A percentile compares a stretch with the other conserved stretches of the same genome.
Evolutionary conservation across 53 echinoderm and acorn worm genomes (phyloP).

Genomic region (Patiria pectinifera): DNA sequence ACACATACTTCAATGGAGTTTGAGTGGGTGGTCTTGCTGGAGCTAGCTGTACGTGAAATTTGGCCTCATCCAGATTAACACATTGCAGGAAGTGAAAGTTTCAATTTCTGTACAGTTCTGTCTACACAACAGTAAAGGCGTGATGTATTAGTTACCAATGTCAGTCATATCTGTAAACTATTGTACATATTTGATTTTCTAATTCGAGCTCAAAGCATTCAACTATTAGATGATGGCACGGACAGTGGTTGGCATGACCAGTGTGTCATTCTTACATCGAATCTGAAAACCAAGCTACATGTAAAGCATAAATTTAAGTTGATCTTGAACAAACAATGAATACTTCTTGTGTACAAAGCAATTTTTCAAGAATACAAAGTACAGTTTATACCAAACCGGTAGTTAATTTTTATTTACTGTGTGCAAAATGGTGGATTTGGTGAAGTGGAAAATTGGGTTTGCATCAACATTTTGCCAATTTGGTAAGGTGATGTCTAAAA

Average conservation of each 20-base stretch:
- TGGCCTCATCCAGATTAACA: not conserved
- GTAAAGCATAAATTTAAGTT: not conserved
- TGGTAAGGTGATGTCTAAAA: too few relatives aligned
- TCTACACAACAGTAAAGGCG: not conserved
- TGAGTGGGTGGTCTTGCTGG: not conserved
- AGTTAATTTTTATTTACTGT: too few relatives aligned
- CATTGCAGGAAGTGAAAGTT: not conserved
- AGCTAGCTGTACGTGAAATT: not conserved
- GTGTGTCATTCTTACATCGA: not conserved
- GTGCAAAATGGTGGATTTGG: too few relatives aligned
- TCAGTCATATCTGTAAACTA: not conserved
- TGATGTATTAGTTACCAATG: not conserved
- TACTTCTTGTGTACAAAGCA: too few relatives aligned
- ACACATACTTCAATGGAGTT: too few relatives aligned
- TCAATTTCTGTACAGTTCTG: not conserved
- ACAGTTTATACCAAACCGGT: too few relatives aligned
- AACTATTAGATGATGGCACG: not conserved
- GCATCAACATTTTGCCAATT: too few relatives aligned
- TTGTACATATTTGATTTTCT: not conserved
- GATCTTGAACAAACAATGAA: too few relatives aligned
- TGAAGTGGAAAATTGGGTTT: too few relatives aligned
- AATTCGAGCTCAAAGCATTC: not conserved
- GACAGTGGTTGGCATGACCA: not conserved
- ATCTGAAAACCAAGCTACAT: not conserved
- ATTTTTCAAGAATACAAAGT: too few relatives aligned